phyloP scores from a whole-genome alignment of 2,888 invertebrate genomes.

The Bursaphelenchus okinawaensis region DNA sequence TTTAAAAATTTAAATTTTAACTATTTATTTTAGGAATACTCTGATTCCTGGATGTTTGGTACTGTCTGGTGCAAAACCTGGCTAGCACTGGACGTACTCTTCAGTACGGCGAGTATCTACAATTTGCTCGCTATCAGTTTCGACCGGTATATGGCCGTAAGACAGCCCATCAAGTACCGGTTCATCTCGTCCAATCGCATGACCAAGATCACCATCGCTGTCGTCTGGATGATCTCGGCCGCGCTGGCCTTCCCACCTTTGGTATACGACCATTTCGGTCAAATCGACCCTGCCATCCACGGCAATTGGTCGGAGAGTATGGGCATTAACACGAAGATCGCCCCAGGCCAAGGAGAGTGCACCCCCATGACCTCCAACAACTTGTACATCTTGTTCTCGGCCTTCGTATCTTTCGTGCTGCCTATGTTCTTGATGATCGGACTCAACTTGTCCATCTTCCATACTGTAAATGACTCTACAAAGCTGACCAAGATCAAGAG shows the following conservation, averaged over 20 bases:
- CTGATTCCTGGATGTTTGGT: conserved; percentile 89
- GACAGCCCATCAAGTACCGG: conserved; percentile 88
- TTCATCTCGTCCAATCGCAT: conserved; percentile 66
- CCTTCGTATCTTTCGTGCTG: conserved; percentile 52
- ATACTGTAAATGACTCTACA: conserved; percentile 39
- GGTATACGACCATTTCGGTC: conserved; percentile 61
- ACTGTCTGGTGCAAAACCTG: conserved; percentile 89
- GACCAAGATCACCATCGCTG: conserved; percentile 45
- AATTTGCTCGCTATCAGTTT: conserved; percentile 91
- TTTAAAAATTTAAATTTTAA: too few species aligned
- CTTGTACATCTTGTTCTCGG: conserved; percentile 52
- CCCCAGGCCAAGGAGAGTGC: conserved; percentile 24
- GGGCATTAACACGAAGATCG: not conserved
- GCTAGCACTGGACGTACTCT: conserved; percentile 93
- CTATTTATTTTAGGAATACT: conserved; percentile 42
- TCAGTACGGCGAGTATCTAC: conserved; percentile 92
- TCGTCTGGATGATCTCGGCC: conserved; percentile 85
- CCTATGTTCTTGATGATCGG: conserved; percentile 47
- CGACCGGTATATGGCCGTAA: conserved; percentile 84
- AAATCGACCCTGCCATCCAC: conserved; percentile 5
- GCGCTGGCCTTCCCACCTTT: conserved; percentile 91
- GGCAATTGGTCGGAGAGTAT: not conserved
- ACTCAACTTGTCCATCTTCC: conserved; percentile 50
- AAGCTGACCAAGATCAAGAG: conserved; percentile 34
- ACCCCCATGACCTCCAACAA: conserved; percentile 43